Percentiles rank a stretch among this genome's conserved stretches.
Evolutionary conservation across 2,113 vertebrate species (phyloP).

Genomic region (Prietella phreatophila): DNA sequence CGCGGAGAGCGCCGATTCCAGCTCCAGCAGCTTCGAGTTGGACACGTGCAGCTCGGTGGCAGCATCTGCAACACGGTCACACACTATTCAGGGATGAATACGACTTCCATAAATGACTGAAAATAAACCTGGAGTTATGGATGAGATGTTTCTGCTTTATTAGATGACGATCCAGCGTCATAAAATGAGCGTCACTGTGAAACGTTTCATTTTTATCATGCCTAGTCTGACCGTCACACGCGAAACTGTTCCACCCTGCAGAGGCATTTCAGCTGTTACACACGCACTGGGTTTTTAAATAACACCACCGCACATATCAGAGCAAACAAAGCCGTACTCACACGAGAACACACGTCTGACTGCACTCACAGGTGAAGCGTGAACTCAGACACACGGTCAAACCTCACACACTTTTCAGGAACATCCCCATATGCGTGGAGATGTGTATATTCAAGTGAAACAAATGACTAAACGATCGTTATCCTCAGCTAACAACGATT

Average conservation of each 20-base stretch:
- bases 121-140: background rate
- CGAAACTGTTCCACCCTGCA: background rate
- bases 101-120: background rate
- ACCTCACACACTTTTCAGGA: background rate
- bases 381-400: too few species aligned
- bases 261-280: background rate
- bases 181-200: background rate
- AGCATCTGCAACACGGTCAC: conserved; percentile 69
- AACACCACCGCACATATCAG: background rate
- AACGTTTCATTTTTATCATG: background rate
- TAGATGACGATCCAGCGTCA: background rate
- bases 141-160: background rate
- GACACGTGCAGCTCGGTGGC: conserved; percentile 80
- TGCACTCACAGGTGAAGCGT: too few species aligned
- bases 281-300: background rate
- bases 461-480: too few species aligned
- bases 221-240: background rate
- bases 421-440: too few species aligned
- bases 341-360: background rate
- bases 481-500: too few species aligned
- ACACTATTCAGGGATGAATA: background rate
- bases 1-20: conserved; percentile 77
- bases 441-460: too few species aligned
- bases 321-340: background rate
- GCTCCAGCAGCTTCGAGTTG: conserved; percentile 78